Percentiles rank a stretch among this genome's conserved stretches.
These are phyloP conservation scores for Oncorhynchus kisutch DNA, from an alignment of 2,113 vertebrate genomes.

Conservation along the genomic window DNA sequence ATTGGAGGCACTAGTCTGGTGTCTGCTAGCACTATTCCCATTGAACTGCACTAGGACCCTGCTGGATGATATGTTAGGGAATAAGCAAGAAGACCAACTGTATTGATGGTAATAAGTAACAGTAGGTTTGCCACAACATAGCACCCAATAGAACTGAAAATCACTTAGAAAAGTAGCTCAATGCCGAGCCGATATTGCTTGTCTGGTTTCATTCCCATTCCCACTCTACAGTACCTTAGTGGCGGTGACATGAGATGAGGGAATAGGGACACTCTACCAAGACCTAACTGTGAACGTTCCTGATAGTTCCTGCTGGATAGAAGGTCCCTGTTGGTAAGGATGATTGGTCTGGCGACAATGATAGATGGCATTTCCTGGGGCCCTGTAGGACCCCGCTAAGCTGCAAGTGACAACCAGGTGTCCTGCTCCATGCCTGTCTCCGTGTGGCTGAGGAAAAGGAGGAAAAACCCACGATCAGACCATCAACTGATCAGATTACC, in stretches of 20 bases:
- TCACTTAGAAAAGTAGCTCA: too few relatives aligned
- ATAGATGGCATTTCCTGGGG: conserved; percentile 69
- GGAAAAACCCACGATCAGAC: conserved; percentile 45
- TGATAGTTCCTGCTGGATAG: conserved; percentile 54
- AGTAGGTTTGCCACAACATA: too few relatives aligned
- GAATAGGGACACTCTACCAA: conserved; percentile 27
- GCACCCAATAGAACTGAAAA: too few relatives aligned
- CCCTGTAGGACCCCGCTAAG: conserved; percentile 57
- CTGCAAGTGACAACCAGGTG: conserved; percentile 66
- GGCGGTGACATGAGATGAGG: neutral
- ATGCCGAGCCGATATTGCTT: neutral
- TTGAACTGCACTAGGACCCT: too few relatives aligned
- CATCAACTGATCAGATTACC: conserved; percentile 53
- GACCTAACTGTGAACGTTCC: conserved; percentile 49
- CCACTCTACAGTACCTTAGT: neutral
- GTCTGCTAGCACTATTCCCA: neutral
- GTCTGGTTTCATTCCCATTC: neutral
- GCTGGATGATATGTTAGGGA: too few relatives aligned
- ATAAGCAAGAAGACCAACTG: too few relatives aligned
- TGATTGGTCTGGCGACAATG: conserved; percentile 70
- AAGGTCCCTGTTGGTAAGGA: conserved; percentile 62
- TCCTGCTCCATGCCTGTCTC: conserved; percentile 61
- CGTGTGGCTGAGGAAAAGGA: conserved; percentile 37
- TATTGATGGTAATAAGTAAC: too few relatives aligned
- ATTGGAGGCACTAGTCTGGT: too few relatives aligned